phyloP scores from a whole-genome alignment of 1,140 invertebrate genomes.

The Scaptomyza pallida region DNA sequence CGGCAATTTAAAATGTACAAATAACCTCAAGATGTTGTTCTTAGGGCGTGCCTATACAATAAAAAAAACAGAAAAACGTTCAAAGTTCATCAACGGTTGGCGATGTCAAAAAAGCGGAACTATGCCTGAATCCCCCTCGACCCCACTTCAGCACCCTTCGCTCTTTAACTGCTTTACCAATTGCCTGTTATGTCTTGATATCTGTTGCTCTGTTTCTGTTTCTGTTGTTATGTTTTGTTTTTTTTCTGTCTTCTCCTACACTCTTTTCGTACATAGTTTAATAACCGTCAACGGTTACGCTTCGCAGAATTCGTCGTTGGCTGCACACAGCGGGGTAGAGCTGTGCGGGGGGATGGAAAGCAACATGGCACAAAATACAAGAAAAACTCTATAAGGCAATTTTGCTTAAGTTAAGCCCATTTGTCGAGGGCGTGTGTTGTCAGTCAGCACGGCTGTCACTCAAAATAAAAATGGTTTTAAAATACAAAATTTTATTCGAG shows the following conservation, averaged over 20 bases:
- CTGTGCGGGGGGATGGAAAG: not conserved
- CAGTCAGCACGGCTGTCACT: too few species aligned
- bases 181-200: conserved; percentile 34
- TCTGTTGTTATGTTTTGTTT: conserved; percentile 9
- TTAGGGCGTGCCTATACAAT: conserved; percentile 15
- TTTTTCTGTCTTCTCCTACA: conserved; percentile 17
- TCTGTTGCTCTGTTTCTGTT: conserved; percentile 37
- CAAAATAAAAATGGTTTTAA: too few species aligned
- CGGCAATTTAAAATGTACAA: conserved; percentile 25
- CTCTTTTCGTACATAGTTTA: conserved; percentile 58
- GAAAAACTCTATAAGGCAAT: conserved; percentile 14
- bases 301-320: conserved; percentile 52
- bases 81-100: conserved; percentile 45
- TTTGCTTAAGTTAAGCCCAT: conserved; percentile 8
- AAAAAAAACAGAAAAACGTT: conserved; percentile 2
- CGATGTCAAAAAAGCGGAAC: conserved; percentile 58
- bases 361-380: conserved; percentile 3
- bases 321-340: conserved; percentile 10
- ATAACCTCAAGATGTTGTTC: conserved; percentile 42
- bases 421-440: not conserved
- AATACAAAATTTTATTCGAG: too few species aligned
- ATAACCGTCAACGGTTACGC: conserved; percentile 75
- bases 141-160: conserved; percentile 18
- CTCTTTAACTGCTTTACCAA: conserved; percentile 23
- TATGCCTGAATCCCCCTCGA: conserved; percentile 63